Percentiles rank a stretch among this genome's conserved stretches.
Evolutionary conservation across 2,113 vertebrate species (phyloP).

Genomic region (Terrapene triunguis): DNA sequence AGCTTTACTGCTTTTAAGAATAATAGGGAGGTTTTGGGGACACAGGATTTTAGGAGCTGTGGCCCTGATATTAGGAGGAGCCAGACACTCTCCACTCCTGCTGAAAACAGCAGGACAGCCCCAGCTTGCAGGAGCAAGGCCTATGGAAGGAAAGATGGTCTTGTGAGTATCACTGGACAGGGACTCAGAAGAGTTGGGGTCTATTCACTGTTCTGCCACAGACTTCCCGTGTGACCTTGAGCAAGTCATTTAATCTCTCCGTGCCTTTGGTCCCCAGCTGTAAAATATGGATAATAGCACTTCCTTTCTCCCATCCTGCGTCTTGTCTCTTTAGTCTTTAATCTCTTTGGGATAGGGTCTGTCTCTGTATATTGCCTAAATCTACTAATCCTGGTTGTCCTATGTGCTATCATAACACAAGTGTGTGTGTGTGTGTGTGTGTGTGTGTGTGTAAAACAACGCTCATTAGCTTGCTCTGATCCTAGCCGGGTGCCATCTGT

Average conservation of each 20-base stretch:
- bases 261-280: not conserved
- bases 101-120: not conserved
- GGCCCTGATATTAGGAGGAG: not conserved
- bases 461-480: fast-evolving
- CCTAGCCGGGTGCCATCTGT: fast-evolving
- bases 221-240: not conserved
- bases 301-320: not conserved
- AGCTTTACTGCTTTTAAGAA: fast-evolving
- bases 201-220: not conserved
- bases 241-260: not conserved
- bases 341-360: not conserved
- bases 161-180: not conserved
- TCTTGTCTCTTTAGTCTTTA: not conserved
- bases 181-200: not conserved
- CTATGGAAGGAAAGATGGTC: not conserved
- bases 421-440: too few species aligned
- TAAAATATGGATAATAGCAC: not conserved
- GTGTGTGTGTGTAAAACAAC: not conserved
- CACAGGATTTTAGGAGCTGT: not conserved
- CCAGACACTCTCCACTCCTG: not conserved
- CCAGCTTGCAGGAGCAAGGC: not conserved
- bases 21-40: not conserved
- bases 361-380: not conserved
- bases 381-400: not conserved
- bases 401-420: not conserved